Evolutionary conservation across 2,113 vertebrate species (phyloP).

Genomic region (Pluvianellus socialis): DNA sequence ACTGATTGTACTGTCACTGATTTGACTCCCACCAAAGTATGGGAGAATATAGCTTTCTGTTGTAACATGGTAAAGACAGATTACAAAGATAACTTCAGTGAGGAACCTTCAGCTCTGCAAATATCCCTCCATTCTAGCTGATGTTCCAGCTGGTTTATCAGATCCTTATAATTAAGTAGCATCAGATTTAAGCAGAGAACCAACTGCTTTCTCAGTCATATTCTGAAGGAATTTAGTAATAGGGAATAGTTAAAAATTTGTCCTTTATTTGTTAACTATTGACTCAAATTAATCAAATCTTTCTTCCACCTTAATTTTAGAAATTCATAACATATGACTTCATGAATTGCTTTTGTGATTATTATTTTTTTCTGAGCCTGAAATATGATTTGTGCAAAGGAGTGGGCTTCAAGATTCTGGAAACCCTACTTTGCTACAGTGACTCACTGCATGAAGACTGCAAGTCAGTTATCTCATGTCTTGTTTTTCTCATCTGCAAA

Average conservation of each 20-base stretch:
- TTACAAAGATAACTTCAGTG: neutral
- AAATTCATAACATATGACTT: neutral
- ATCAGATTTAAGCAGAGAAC: neutral
- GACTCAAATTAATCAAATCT: neutral
- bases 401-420: slow-evolving; percentile 22
- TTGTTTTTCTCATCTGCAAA: neutral
- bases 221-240: neutral
- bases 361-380: neutral
- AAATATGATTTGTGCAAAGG: neutral
- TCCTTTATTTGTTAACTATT: neutral
- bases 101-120: neutral
- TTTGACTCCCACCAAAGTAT: accelerated
- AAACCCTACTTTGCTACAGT: neutral
- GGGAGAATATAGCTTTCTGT: neutral
- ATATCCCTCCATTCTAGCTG: neutral
- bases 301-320: neutral
- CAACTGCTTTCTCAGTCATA: neutral
- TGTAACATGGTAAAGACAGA: neutral
- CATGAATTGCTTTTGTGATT: neutral
- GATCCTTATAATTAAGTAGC: neutral
- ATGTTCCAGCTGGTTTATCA: neutral
- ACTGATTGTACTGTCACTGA: too few relatives aligned
- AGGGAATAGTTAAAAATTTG: neutral
- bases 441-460: neutral
- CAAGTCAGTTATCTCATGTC: neutral